These are phyloP conservation scores for Chamaea fasciata DNA, from an alignment of 2,113 vertebrate genomes.

Conservation along the genomic window DNA sequence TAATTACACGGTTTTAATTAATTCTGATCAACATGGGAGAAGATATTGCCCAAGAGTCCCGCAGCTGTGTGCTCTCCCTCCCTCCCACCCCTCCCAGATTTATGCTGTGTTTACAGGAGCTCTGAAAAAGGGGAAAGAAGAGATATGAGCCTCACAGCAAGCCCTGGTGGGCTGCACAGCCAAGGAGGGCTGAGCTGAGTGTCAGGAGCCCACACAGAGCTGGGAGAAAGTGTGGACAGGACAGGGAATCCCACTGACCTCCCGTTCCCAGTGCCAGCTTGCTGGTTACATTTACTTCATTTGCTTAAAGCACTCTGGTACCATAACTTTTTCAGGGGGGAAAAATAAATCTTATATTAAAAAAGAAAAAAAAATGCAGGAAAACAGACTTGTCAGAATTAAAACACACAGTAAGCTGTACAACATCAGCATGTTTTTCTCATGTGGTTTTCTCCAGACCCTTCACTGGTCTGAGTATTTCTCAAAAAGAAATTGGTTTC, in stretches of 20 bases:
- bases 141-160: not conserved
- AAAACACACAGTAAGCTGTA: not conserved
- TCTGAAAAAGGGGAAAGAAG: not conserved
- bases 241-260: rapidly evolving
- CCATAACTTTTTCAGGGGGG: not conserved
- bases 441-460: not conserved
- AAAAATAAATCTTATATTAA: not conserved
- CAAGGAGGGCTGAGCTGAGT: not conserved
- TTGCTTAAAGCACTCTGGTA: not conserved
- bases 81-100: not conserved
- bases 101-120: not conserved
- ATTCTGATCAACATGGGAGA: not conserved
- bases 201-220: rapidly evolving
- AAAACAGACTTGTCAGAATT: not conserved
- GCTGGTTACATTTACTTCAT: not conserved
- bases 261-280: rapidly evolving
- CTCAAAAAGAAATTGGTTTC: not conserved
- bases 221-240: not conserved
- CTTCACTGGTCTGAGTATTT: not conserved
- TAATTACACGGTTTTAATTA: not conserved
- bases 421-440: not conserved
- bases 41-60: not conserved
- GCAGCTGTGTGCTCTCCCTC: not conserved
- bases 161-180: not conserved
- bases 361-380: not conserved